A percentile compares a stretch with the other conserved stretches of the same genome.
phyloP scores from a whole-genome alignment of 2,797 vertebrate genomes.

The Distichodus sexfasciatus region DNA sequence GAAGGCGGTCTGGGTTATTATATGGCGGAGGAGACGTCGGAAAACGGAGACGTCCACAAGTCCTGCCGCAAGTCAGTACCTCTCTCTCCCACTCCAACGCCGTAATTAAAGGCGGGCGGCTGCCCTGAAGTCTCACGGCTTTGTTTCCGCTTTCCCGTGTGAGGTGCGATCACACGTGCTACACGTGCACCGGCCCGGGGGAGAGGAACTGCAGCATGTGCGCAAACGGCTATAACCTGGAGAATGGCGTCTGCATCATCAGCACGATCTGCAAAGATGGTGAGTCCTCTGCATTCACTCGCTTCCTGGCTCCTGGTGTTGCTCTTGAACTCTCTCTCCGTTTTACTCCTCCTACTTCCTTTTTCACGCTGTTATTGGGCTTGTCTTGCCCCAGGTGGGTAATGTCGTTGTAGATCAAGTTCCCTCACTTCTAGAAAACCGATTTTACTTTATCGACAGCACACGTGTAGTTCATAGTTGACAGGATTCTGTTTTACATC shows the following conservation, averaged over 20 bases:
- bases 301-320: not conserved
- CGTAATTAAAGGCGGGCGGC: not conserved
- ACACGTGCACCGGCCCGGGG: conserved; percentile 88
- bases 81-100: not conserved
- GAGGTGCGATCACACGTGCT: conserved; percentile 93
- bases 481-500: too few relatives aligned
- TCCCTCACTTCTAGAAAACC: too few relatives aligned
- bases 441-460: too few relatives aligned
- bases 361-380: not conserved
- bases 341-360: not conserved
- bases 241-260: conserved; percentile 86
- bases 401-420: not conserved
- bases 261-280: conserved; percentile 99
- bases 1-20: conserved; percentile 86
- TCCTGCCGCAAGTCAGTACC: conserved; percentile 88
- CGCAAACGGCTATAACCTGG: conserved; percentile 88
- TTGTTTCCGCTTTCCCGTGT: conserved; percentile 29
- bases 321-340: not conserved
- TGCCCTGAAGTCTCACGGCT: conserved; percentile 10
- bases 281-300: conserved; percentile 70
- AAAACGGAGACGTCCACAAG: conserved; percentile 78
- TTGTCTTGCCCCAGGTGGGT: not conserved
- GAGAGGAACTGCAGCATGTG: conserved; percentile 94
- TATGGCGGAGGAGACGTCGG: conserved; percentile 78
- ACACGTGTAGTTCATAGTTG: too few relatives aligned